These are phyloP conservation scores for Poecilia picta DNA, from an alignment of 2,797 vertebrate genomes.

Conservation along the genomic window DNA sequence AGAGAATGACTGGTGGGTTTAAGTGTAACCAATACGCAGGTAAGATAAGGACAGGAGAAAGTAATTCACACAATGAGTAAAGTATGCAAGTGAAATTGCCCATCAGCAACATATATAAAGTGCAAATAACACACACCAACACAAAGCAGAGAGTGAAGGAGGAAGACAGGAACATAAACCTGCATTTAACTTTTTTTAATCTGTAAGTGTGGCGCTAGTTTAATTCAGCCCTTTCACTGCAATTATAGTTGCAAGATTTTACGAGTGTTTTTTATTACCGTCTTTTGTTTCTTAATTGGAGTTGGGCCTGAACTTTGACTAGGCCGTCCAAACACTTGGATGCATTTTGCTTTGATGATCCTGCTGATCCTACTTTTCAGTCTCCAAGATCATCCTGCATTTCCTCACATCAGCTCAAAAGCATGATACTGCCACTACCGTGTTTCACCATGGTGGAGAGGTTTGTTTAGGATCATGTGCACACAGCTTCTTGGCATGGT, in stretches of 20 bases:
- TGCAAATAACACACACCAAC: neutral
- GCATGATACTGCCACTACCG: no score
- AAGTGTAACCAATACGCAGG: neutral
- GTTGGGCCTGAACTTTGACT: neutral
- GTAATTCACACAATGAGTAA: neutral
- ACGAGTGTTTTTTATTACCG: neutral
- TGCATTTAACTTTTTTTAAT: no score
- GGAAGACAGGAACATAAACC: no score
- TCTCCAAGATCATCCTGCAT: neutral
- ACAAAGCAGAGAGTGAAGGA: no score
- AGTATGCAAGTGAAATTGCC: neutral
- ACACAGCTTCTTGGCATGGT: no score
- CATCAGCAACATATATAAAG: neutral
- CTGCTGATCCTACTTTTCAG: neutral
- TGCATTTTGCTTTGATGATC: neutral
- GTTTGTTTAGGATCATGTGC: no score
- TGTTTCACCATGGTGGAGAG: no score
- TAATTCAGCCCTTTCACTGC: neutral
- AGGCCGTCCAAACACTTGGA: neutral
- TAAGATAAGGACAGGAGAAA: neutral
- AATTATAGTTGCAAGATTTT: neutral
- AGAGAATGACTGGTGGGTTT: conserved; percentile 13
- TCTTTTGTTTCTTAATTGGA: neutral
- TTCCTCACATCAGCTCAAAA: neutral
- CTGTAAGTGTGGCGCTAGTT: neutral